phyloP scores from a whole-genome alignment of 2,797 vertebrate species.

The Masticophis lateralis region DNA sequence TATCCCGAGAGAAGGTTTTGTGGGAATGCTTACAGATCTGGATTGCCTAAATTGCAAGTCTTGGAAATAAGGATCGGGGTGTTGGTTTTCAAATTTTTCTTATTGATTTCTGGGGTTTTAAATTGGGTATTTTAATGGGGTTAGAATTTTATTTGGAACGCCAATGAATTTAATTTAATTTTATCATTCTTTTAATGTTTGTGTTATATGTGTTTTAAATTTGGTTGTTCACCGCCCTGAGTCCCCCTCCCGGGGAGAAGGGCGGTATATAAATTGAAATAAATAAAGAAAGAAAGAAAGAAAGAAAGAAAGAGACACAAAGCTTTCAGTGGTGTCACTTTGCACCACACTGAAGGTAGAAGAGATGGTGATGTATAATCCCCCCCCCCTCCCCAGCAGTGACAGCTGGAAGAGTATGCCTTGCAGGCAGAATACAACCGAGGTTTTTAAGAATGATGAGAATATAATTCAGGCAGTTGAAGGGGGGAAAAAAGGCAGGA shows the following conservation, averaged over 20 bases:
- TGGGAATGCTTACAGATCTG: neutral
- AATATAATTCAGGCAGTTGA: neutral
- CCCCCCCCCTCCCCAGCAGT: neutral
- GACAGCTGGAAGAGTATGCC: constrained; percentile 24
- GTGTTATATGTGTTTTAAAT: too few relatives aligned
- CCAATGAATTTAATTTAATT: too few relatives aligned
- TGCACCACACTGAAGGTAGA: constrained; percentile 13
- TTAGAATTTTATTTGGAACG: too few relatives aligned
- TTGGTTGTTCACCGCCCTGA: too few relatives aligned
- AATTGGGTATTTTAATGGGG: too few relatives aligned
- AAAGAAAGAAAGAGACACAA: accelerated
- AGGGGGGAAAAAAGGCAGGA: constrained; percentile 1
- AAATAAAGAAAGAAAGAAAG: too few relatives aligned
- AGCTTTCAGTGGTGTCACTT: constrained; percentile 1
- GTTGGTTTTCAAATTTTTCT: constrained; percentile 19
- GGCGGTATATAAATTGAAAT: too few relatives aligned
- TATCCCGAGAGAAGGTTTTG: neutral
- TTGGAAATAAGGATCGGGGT: neutral
- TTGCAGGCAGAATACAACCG: constrained; percentile 6
- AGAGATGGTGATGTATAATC: accelerated
- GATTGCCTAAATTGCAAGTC: neutral
- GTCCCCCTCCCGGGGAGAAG: too few relatives aligned
- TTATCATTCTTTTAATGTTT: too few relatives aligned
- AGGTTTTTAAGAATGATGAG: neutral
- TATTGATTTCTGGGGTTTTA: too few relatives aligned